Conservation (phyloP, 2,888 invertebrate species). For the Platycheirus rosarum region DNA sequence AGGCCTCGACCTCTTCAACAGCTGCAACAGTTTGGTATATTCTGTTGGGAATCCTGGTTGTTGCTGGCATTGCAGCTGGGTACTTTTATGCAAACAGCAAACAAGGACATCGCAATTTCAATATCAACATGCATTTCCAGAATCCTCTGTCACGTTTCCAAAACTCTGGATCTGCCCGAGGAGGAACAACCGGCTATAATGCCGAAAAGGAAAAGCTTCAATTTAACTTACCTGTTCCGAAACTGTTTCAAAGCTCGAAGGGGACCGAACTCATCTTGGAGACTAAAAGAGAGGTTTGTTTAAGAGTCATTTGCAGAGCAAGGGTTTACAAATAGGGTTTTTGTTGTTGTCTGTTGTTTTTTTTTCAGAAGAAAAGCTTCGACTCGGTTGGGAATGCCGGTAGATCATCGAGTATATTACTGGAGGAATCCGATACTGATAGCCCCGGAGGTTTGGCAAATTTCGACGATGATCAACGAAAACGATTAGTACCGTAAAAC, state of each 20-base stretch:
- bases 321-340: neutral
- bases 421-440: conserved; percentile 76
- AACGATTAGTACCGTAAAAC: conserved; percentile 79
- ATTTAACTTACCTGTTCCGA: conserved; percentile 77
- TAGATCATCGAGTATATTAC: conserved; percentile 54
- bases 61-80: conserved; percentile 77
- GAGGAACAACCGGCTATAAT: conserved; percentile 73
- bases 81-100: conserved; percentile 79
- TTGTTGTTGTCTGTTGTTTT: neutral
- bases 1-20: conserved; percentile 34
- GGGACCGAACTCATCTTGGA: conserved; percentile 78
- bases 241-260: conserved; percentile 76
- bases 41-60: conserved; percentile 69
- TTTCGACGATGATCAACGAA: conserved; percentile 79
- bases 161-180: conserved; percentile 42
- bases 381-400: conserved; percentile 39
- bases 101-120: conserved; percentile 83
- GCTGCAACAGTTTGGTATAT: conserved; percentile 63
- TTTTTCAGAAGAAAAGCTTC: conserved; percentile 46
- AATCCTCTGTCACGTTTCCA: conserved; percentile 80
- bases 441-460: conserved; percentile 77
- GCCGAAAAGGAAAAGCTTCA: conserved; percentile 75
- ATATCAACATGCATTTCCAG: conserved; percentile 82
- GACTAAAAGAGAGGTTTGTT: conserved; percentile 68
- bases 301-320: neutral